Evolutionary conservation across 2,113 vertebrate species (phyloP).

Genomic region (Pseudopipra pipra): DNA sequence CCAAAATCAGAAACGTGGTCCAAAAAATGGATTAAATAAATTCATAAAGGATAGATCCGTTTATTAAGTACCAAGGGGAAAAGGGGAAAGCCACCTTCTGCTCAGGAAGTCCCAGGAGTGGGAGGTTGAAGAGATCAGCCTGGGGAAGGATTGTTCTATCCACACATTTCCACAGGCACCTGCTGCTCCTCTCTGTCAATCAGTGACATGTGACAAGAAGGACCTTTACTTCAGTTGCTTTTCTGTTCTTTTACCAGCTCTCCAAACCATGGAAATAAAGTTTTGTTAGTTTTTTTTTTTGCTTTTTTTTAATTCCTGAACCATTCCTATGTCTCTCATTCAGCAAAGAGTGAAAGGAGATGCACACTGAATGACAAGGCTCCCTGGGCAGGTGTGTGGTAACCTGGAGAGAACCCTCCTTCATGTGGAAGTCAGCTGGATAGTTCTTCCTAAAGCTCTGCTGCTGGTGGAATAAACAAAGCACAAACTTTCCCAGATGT

Average conservation of each 20-base stretch:
- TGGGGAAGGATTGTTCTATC: not conserved
- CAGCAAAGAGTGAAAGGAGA: not conserved
- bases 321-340: not conserved
- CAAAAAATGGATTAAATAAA: not conserved
- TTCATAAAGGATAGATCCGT: not conserved
- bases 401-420: not conserved
- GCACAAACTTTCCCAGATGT: conserved; percentile 32
- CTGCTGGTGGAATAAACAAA: conserved; percentile 37
- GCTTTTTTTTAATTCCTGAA: not conserved
- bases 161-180: not conserved
- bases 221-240: not conserved
- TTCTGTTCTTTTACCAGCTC: not conserved
- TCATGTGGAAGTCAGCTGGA: not conserved
- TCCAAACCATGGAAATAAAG: not conserved
- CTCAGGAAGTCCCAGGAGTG: not conserved
- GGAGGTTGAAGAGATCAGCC: not conserved
- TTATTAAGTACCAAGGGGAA: not conserved
- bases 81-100: not conserved
- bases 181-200: not conserved
- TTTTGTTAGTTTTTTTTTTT: not conserved
- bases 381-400: not conserved
- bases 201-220: not conserved
- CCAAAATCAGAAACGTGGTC: not conserved
- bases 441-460: not conserved
- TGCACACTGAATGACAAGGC: not conserved